A percentile compares a stretch with the other conserved stretches of the same genome.
These are phyloP conservation scores for Drosophila gaucha DNA, from an alignment of 2,888 invertebrate genomes.

Conservation along the genomic window DNA sequence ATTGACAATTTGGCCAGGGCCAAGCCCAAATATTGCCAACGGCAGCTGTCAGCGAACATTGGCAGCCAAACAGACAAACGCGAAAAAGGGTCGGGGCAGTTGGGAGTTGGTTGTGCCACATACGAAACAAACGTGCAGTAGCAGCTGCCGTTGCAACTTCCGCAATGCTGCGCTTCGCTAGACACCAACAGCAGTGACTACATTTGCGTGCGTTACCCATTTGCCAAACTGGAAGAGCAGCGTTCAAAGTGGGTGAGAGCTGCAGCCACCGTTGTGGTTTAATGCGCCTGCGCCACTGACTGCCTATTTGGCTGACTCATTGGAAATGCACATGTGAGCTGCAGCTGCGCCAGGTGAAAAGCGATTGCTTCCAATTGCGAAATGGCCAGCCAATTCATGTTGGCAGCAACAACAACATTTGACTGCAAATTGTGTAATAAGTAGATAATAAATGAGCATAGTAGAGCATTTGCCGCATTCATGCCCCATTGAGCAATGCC, in stretches of 20 bases:
- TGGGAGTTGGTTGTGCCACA: slow-evolving; percentile 53
- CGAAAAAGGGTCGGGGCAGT: slow-evolving; percentile 32
- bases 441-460: slow-evolving; percentile 66
- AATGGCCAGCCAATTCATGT: slow-evolving; percentile 55
- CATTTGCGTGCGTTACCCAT: slow-evolving; percentile 76
- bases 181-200: slow-evolving; percentile 37
- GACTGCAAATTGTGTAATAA: slow-evolving; percentile 71
- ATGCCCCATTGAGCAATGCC: slow-evolving; percentile 67
- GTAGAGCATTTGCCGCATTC: slow-evolving; percentile 61
- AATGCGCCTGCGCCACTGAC: slow-evolving; percentile 57
- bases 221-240: slow-evolving; percentile 50
- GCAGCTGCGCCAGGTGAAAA: slow-evolving; percentile 70
- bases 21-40: slow-evolving; percentile 52
- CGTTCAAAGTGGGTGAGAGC: slow-evolving; percentile 54
- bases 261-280: slow-evolving; percentile 60
- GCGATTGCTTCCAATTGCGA: slow-evolving; percentile 55
- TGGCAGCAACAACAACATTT: slow-evolving; percentile 10
- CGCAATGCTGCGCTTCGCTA: slow-evolving; percentile 74
- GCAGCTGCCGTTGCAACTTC: slow-evolving; percentile 72
- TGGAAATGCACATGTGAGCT: slow-evolving; percentile 28
- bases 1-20: slow-evolving; percentile 49
- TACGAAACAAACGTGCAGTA: slow-evolving; percentile 32
- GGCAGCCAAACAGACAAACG: slow-evolving; percentile 39
- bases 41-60: slow-evolving; percentile 68
- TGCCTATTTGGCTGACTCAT: slow-evolving; percentile 43